Conservation (phyloP, 2,888 invertebrate species). For the Pristionchus exspectatus region DNA sequence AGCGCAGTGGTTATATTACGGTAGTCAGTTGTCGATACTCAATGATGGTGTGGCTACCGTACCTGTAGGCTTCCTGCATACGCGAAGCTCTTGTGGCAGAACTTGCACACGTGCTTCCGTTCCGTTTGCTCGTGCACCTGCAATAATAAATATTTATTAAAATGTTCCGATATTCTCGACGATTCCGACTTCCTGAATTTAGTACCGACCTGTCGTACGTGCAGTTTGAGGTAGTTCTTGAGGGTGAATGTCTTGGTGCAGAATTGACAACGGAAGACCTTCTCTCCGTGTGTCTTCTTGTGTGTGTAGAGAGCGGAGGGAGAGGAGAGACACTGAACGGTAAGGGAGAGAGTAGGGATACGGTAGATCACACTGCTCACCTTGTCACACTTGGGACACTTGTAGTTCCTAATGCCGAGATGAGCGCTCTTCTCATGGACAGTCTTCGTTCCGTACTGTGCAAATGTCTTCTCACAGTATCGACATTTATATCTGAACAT, state of each 20-base stretch:
- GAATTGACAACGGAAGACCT: constrained; percentile 74
- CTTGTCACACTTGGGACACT: constrained; percentile 78
- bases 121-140: constrained; percentile 78
- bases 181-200: neutral
- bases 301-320: constrained; percentile 79
- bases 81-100: constrained; percentile 77
- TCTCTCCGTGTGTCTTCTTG: constrained; percentile 79
- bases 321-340: constrained; percentile 71
- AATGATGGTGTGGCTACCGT: neutral
- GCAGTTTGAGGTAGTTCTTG: constrained; percentile 78
- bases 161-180: too few relatives aligned
- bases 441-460: constrained; percentile 79
- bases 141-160: neutral
- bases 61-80: constrained; percentile 78
- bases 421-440: constrained; percentile 79
- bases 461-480: constrained; percentile 78
- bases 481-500: constrained; percentile 75
- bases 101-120: constrained; percentile 74
- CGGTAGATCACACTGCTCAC: neutral
- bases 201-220: constrained; percentile 73
- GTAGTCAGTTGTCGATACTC: neutral
- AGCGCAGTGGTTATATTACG: neutral
- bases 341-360: neutral
- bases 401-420: constrained; percentile 77
- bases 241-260: constrained; percentile 78